Conservation (phyloP, 2,888 invertebrate genomes). For the Malachius bipustulatus region DNA sequence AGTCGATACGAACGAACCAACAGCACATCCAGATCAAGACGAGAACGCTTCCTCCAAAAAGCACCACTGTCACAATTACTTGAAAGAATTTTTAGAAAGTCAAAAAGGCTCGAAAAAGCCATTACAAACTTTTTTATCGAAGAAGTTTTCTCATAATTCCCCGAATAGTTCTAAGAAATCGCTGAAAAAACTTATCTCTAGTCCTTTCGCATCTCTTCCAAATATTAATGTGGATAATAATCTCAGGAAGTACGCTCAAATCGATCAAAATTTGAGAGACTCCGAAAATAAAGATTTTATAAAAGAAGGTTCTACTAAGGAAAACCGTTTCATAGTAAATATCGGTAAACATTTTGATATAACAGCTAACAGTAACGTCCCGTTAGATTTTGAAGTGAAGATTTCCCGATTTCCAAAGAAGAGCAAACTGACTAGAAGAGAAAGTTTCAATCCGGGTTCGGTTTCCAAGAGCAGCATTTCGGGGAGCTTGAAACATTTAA, state of each 20-base stretch:
- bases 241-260: conserved; percentile 56
- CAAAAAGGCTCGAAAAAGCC: conserved; percentile 36
- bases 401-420: conserved; percentile 34
- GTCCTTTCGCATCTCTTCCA: conserved; percentile 59
- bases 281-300: conserved; percentile 27
- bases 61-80: conserved; percentile 35
- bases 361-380: conserved; percentile 29
- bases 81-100: conserved; percentile 34
- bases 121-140: conserved; percentile 34
- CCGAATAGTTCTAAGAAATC: conserved; percentile 22
- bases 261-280: conserved; percentile 54
- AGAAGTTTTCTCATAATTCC: conserved; percentile 31
- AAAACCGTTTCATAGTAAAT: conserved; percentile 36
- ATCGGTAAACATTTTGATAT: conserved; percentile 37
- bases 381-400: conserved; percentile 36
- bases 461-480: too few species aligned
- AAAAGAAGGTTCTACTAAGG: conserved; percentile 19
- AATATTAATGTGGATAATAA: conserved; percentile 59
- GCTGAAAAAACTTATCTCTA: conserved; percentile 43
- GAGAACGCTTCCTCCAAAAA: conserved; percentile 24
- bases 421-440: conserved; percentile 17
- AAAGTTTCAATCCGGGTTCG: conserved; percentile 13
- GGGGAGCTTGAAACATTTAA: conserved; percentile 31
- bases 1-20: conserved; percentile 22
- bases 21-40: too few species aligned